These are phyloP conservation scores for Mastomys natalensis DNA, from an alignment of 2,113 vertebrate genomes.

Conservation along the genomic window DNA sequence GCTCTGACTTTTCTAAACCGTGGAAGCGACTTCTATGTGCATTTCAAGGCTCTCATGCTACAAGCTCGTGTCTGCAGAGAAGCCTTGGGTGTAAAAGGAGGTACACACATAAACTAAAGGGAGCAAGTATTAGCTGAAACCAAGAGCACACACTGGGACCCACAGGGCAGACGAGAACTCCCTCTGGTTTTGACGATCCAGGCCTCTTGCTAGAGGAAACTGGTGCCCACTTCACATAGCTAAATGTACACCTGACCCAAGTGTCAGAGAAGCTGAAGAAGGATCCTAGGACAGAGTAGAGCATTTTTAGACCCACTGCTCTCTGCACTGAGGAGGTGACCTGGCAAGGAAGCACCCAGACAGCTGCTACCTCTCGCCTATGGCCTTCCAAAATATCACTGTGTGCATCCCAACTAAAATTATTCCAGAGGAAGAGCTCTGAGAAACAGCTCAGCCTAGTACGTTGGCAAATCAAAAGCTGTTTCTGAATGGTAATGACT, in stretches of 20 bases:
- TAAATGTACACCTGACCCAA: neutral
- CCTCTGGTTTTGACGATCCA: neutral
- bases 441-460: neutral
- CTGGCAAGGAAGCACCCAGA: neutral
- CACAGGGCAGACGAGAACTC: neutral
- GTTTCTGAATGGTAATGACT: neutral
- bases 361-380: neutral
- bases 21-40: neutral
- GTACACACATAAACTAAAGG: neutral
- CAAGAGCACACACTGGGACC: neutral
- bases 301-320: neutral
- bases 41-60: neutral
- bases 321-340: neutral
- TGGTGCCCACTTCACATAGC: neutral
- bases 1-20: neutral
- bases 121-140: neutral
- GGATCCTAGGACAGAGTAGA: neutral
- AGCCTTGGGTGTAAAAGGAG: neutral
- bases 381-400: neutral
- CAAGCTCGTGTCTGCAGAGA: neutral
- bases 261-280: neutral
- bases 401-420: neutral
- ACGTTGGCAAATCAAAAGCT: neutral
- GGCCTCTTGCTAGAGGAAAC: neutral
- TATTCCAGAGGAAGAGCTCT: neutral